These are phyloP conservation scores for Sporophila hypoxantha DNA, from an alignment of 2,113 vertebrate genomes.

Conservation along the genomic window DNA sequence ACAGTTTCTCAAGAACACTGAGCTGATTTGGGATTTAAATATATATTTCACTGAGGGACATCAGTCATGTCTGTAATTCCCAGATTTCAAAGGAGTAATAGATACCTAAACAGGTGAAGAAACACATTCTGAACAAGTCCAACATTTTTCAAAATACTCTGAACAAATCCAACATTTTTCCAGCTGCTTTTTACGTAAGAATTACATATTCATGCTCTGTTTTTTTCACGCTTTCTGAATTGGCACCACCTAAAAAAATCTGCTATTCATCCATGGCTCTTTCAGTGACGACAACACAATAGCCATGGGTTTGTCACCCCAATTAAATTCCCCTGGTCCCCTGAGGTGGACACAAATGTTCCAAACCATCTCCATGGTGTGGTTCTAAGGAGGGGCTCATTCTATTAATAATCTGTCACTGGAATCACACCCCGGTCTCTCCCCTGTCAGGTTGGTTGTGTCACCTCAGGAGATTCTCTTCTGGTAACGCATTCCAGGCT, in stretches of 20 bases:
- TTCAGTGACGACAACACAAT: not conserved
- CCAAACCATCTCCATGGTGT: not conserved
- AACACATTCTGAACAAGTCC: not conserved
- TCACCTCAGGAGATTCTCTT: not conserved
- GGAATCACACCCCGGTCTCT: not conserved
- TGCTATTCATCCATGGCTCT: not conserved
- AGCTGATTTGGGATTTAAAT: not conserved
- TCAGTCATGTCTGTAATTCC: not conserved
- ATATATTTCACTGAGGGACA: not conserved
- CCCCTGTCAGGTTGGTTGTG: not conserved
- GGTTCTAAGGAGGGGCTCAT: not conserved
- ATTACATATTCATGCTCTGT: not conserved
- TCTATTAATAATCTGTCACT: not conserved
- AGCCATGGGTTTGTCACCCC: not conserved
- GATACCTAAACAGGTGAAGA: rapidly evolving
- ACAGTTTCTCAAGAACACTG: not conserved
- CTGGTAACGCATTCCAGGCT: not conserved
- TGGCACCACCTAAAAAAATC: not conserved
- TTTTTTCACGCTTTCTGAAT: not conserved
- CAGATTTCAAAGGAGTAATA: not conserved
- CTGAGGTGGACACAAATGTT: not conserved
- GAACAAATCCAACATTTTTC: not conserved
- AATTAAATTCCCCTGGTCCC: not conserved
- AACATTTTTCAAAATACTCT: not conserved
- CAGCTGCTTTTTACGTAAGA: not conserved